Base-by-base conservation (phyloP, 2,113 vertebrate genomes). In the Corythaixoides concolor region DNA sequence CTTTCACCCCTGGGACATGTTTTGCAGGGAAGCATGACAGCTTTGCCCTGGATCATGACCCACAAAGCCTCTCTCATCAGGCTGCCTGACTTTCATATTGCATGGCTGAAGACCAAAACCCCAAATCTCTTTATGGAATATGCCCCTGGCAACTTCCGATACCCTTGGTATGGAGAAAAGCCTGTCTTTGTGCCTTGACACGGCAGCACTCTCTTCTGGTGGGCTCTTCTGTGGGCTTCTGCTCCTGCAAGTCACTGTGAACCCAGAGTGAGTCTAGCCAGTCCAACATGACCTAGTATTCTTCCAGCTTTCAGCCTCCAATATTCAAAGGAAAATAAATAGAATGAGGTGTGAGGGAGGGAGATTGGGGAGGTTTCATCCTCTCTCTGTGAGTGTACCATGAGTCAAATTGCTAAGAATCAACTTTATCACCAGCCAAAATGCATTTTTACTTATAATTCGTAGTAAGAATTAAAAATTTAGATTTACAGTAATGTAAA, bases 301-400 rank as follows among this genome's bases (percentile, higher is more conserved):
- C 15, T 58, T 93, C 19, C 50, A 64, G 43, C 12, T 81, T 87
- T 84, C 35, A 75, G 27, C 8, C 8, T 11, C 7, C 8, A 26
- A 15, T 85, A 19, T 43, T 60, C 53, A 73, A 55, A 91, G 14
- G 39, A 73, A 78, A 87, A 79, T 33, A 62, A 82, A 22, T 11
- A 17, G 19, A 53, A 70, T 30, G 9, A 69, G 21, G 49, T 22
- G 10, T 52, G 24, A 68, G 52, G 14, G 15, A 76, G 22, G 50
- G 56, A 72, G 22, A 33, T 0, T 30, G 50, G 16, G 14, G 37
- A 77, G 17, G 26, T 77, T 81, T 83, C 13, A 23, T 76, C 39
- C 60, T 59, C 32, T 75, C 32, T 47, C 10, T 1, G 0, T 33
- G 18, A 69, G 9, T 5, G 18, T 67, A 11, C 47, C 0, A 1